Evolutionary conservation across 2,113 vertebrate genomes (phyloP), one percentile per base, ranked within the genome.

Genomic region (Vombatus ursinus): DNA sequence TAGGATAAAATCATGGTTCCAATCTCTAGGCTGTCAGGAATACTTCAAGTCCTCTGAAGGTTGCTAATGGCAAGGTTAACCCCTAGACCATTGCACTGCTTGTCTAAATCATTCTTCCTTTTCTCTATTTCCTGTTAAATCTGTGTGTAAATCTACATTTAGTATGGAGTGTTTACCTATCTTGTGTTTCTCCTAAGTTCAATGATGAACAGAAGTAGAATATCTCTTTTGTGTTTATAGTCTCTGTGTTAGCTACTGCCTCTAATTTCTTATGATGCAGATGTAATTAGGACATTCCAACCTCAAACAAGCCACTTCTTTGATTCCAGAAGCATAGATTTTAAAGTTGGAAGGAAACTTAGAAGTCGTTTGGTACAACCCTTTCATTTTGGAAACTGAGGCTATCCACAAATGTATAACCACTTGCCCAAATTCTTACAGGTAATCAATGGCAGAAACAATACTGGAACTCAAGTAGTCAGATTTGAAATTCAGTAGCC

Each of bases 21-120:
- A 26, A 6, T 25, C 37, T 28, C 14, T 16, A 8, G 25, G 47
- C 57, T 57, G 26, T 19, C 3, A 22, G 16, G 24, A 19, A 23
- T 26, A 37, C 6, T 26, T 57, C 2, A 0, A 47, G 9, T 8
- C 7, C 19, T 6, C 0, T 8, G 37, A 26, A 24, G 12, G 26
- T 1, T 31, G 1, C 16, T 49, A 44, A 5, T 0, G 11, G 31
- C 0, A 3, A 50, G 22, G 28, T 12, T 53, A 50, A 2, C 2
- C 8, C 2, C 8, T 2, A 44, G 8, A 3, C 1, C 23, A 51
- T 0, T 84, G 37, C 16, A 19, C 26, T 84, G 0, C 25, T 0
- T 0, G 37, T 0, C 0, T 1, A 23, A 23, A 1, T 11, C 9
- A 9, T 49, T 0, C 0, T 8, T 2, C 44, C 26, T 0, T 8